Evolutionary conservation across 2,113 vertebrate species (phyloP).

Genomic region (Boleophthalmus pectinirostris): DNA sequence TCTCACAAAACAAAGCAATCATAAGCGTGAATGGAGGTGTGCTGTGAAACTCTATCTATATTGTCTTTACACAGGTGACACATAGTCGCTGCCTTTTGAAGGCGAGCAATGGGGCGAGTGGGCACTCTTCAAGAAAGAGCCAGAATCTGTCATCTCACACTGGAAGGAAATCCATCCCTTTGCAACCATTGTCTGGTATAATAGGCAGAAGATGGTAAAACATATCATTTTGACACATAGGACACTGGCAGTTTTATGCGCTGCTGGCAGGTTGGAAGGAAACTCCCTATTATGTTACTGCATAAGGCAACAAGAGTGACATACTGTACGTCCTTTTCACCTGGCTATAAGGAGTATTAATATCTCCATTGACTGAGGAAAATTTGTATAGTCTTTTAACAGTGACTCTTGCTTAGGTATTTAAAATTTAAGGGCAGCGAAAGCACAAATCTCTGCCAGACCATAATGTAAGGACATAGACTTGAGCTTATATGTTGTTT

Average conservation of each 20-base stretch:
- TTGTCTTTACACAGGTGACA: conserved; percentile 70
- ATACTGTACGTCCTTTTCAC: conserved; percentile 22
- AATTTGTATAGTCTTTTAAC: neutral
- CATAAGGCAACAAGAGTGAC: conserved; percentile 25
- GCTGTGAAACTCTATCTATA: conserved; percentile 68
- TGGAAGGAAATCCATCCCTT: conserved; percentile 62
- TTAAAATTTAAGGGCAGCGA: neutral
- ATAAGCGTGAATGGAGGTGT: conserved; percentile 70
- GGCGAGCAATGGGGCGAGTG: conserved; percentile 57
- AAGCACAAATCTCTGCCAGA: neutral
- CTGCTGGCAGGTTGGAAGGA: conserved; percentile 54
- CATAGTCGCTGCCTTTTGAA: conserved; percentile 64
- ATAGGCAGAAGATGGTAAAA: conserved; percentile 66
- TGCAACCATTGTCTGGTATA: conserved; percentile 63
- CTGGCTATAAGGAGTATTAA: conserved; percentile 3
- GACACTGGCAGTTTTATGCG: conserved; percentile 68
- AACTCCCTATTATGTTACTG: conserved; percentile 58
- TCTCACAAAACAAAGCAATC: conserved; percentile 68
- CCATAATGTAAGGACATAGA: neutral
- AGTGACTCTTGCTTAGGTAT: neutral
- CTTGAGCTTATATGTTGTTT: neutral
- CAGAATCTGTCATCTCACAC: conserved; percentile 74
- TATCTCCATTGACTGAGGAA: neutral
- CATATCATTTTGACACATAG: conserved; percentile 74
- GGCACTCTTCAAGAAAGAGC: conserved; percentile 59